phyloP scores from a whole-genome alignment of 2,888 invertebrate genomes.

The Pilophorus perplexus region DNA sequence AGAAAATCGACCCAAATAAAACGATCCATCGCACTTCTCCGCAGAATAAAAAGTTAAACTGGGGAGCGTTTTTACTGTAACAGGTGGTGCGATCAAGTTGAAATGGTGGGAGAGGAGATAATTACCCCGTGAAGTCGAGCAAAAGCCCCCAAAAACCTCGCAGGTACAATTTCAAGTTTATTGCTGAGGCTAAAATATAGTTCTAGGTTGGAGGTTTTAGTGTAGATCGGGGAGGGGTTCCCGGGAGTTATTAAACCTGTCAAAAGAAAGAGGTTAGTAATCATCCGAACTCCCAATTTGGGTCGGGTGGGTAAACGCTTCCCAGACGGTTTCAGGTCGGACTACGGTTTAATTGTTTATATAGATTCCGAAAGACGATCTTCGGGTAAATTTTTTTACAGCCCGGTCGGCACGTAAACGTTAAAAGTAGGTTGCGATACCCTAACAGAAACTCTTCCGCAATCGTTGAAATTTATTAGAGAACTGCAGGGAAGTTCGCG shows the following conservation, averaged over 20 bases:
- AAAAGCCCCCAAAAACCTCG: constrained; percentile 1
- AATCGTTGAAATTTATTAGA: too few species aligned
- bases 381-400: too few species aligned
- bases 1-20: background rate
- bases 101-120: constrained; percentile 12
- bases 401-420: background rate
- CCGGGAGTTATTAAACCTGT: constrained; percentile 37
- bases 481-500: too few species aligned
- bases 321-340: background rate
- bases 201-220: background rate
- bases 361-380: too few species aligned
- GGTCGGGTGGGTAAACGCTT: constrained; percentile 7
- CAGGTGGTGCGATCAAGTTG: constrained; percentile 21
- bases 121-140: constrained; percentile 6
- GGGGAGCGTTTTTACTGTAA: background rate
- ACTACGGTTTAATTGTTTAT: constrained; percentile 23
- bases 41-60: background rate
- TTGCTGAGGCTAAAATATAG: constrained; percentile 22
- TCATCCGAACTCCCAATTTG: constrained; percentile 15
- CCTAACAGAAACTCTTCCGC: too few species aligned
- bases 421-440: too few species aligned
- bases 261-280: constrained; percentile 40
- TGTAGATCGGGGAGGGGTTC: background rate
- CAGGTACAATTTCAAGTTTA: constrained; percentile 11
- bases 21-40: background rate